phyloP scores from a whole-genome alignment of 2,113 vertebrate genomes.

The Lampris incognitus region DNA sequence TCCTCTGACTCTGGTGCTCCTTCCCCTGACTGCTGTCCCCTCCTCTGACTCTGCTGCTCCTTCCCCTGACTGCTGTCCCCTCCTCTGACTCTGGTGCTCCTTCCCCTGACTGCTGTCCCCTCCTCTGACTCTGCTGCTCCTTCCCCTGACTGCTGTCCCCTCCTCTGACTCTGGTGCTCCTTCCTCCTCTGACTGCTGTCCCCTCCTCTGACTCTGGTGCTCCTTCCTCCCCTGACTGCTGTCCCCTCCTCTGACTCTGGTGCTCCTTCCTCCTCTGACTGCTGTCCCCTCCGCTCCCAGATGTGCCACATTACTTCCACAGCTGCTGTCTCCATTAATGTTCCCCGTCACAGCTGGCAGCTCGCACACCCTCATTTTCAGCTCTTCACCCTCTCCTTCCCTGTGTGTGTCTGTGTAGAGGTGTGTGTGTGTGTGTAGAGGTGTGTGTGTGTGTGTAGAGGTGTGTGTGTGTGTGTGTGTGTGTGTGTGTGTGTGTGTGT shows the following conservation, averaged over 20 bases:
- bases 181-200: slow-evolving; percentile 40
- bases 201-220: slow-evolving; percentile 30
- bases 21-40: too few relatives aligned
- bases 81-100: slow-evolving; percentile 23
- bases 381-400: slow-evolving; percentile 32
- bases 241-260: slow-evolving; percentile 35
- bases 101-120: slow-evolving; percentile 43
- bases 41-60: background rate
- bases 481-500: background rate
- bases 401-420: background rate
- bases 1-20: too few relatives aligned
- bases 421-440: slow-evolving; percentile 2
- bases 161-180: slow-evolving; percentile 24
- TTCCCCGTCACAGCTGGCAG: slow-evolving; percentile 77
- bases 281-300: slow-evolving; percentile 66
- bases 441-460: slow-evolving; percentile 28
- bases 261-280: slow-evolving; percentile 36
- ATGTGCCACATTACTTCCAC: slow-evolving; percentile 81
- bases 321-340: slow-evolving; percentile 78
- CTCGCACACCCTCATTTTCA: slow-evolving; percentile 70
- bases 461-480: slow-evolving; percentile 29
- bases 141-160: slow-evolving; percentile 43
- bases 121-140: slow-evolving; percentile 25
- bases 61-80: slow-evolving; percentile 43
- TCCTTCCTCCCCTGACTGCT: slow-evolving; percentile 34